phyloP scores from a whole-genome alignment of 2,797 vertebrate genomes.

The Acrocephalus scirpaceus region DNA sequence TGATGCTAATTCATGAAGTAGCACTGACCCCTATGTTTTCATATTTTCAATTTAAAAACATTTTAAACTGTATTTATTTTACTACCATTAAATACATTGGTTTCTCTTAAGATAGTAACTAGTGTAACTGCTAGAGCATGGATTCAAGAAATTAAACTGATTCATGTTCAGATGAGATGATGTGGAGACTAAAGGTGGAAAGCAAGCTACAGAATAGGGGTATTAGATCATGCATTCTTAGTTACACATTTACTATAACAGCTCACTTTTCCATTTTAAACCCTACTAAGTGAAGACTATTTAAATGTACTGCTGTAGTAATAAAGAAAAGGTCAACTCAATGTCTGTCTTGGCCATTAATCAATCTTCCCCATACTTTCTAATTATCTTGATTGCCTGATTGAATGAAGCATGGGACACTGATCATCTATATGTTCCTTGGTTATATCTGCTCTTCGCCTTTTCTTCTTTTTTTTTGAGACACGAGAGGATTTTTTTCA shows the following conservation, averaged over 20 bases:
- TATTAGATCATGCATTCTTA: conserved; percentile 1
- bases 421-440: conserved; percentile 46
- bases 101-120: background rate
- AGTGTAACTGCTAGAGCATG: background rate
- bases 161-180: background rate
- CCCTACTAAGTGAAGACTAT: conserved; percentile 34
- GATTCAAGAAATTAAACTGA: conserved; percentile 13
- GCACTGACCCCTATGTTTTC: background rate
- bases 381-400: conserved; percentile 70
- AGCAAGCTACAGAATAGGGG: background rate
- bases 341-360: conserved; percentile 67
- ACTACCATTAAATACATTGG: background rate
- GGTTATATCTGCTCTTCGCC: background rate
- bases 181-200: background rate
- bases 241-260: conserved; percentile 50
- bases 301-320: conserved; percentile 60
- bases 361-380: conserved; percentile 66
- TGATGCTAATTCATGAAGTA: background rate
- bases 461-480: background rate
- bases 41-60: background rate
- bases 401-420: conserved; percentile 59
- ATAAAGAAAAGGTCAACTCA: conserved; percentile 68
- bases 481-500: background rate
- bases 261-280: conserved; percentile 56
- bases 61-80: background rate